Evolutionary conservation across 2,888 invertebrate genomes (phyloP), one percentile per base, ranked within the genome.

Genomic region (Rhopalosiphum nymphaeae): DNA sequence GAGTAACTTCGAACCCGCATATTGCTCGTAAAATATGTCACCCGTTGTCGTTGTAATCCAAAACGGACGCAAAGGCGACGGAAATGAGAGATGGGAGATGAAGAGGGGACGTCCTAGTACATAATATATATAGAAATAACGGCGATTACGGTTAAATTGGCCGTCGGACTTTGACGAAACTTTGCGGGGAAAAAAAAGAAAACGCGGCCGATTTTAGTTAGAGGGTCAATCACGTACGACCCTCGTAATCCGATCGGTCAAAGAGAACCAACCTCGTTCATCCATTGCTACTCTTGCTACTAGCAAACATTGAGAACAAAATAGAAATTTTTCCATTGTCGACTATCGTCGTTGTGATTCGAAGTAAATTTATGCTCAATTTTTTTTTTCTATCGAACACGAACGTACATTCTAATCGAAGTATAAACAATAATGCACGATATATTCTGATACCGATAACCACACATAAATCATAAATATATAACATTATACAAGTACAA

Each of bases 181-280:
- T 92, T 61, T 36, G 46, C 13, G 11, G 16, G 21, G 56, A 42
- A n/a, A 29, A 46, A 42, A 26, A 84, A 49, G 26, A 78, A 61
- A 87, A 92, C 13, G 61, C 44, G 46, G 57, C 44, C n/a, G n/a
- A 61, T 57, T 86, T 87, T 61, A 46, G 91, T n/a, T 46, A 26
- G 29, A 88, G 92, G 92, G 92, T 92, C 88, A 53, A 92, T 92
- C 67, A 53, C 92, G 53, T 78, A n/a, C 92, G 11, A 85, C 91
- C 92, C 57, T n/a, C 88, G 92, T 92, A 89, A 92, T 92, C 67
- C 88, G 92, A 92, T 92, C 92, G 67, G 88, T 67, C 88, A 89
- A 88, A 89, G 42, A 78, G 49, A 92, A n/a, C 57, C 57, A 78
- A 44, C 86, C 36, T n/a, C 46, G 56, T 10, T n/a, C 42, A 21